Base-by-base conservation (phyloP, 2,888 invertebrate species). In the Dioctria linearis region DNA sequence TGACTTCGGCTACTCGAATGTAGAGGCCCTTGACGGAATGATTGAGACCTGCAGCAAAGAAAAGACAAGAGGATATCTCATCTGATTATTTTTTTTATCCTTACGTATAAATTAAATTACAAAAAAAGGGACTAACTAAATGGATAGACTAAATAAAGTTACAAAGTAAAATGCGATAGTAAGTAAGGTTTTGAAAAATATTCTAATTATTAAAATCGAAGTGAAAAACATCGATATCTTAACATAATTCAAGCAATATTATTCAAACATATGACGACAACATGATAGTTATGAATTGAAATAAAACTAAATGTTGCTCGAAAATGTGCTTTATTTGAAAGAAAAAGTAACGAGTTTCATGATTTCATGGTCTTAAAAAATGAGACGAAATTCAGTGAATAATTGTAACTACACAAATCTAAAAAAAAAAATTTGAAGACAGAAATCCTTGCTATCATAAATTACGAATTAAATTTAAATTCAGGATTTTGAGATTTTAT, bases 31-130 rank as follows among this genome's bases (percentile, higher is more conserved):
- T 95, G 95, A 91, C 96, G 95, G 93, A 96, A 96, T 91, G 96
- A 96, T 91, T 96, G 96, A 93, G 96, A 96, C 95, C 96, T 96
- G 94, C 88, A 88, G 87, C 89, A 89, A 88, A 89, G 88, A 88
- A 88, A 88, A 88, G 88, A 88, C 86, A 89, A 89, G 88, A 88
- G 88, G 88, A 88, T 88, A 87, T 85, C 87, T 78, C 13, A 78
- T 63, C 65, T 71, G 67, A 65, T 82, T 80, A 69, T 75, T 51
- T 51, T 80, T 59, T 57, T 79, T 66, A 61, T 71, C 39, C 40
- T 13, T 78, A 76, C 25, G 8, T 71, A 67, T 39, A 71, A 39
- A 51, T 67, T 42, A 61, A 46, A 78, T 2, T 40, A 79, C 11
- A 51, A 57, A 5, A 71, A 69, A 69, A 61, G 2, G 11, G 13